phyloP scores from a whole-genome alignment of 2,797 vertebrate species.

The Pangasius mekongensis region DNA sequence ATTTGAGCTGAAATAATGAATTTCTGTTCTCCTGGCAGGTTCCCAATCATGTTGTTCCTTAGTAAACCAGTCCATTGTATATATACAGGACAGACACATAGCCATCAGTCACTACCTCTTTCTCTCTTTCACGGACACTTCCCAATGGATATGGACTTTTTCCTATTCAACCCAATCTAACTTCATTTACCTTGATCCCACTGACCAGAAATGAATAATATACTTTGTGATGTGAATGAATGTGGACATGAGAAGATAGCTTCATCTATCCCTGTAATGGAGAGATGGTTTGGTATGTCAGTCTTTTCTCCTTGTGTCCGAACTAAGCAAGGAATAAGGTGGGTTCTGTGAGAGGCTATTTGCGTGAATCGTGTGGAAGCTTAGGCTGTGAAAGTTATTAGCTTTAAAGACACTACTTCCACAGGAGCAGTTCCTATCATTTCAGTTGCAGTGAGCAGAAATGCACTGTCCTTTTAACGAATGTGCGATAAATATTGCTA shows the following conservation, averaged over 20 bases:
- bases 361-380: neutral
- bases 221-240: constrained; percentile 61
- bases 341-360: constrained; percentile 11
- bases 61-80: constrained; percentile 3
- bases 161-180: constrained; percentile 47
- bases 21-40: constrained; percentile 20
- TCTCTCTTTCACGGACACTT: neutral
- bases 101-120: neutral
- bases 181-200: constrained; percentile 40
- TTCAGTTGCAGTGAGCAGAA: constrained; percentile 8
- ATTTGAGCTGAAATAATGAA: neutral
- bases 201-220: constrained; percentile 51
- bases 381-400: constrained; percentile 11
- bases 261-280: constrained; percentile 68
- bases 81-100: constrained; percentile 32
- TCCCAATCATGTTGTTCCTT: constrained; percentile 4
- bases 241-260: constrained; percentile 67
- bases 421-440: neutral
- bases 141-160: constrained; percentile 47
- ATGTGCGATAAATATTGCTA: constrained; percentile 45
- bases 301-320: constrained; percentile 34
- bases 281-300: constrained; percentile 47
- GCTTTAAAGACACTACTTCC: neutral
- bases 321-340: constrained; percentile 41
- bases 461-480: constrained; percentile 45